phyloP scores from a whole-genome alignment of 1,140 invertebrate genomes.

The Eurosta solidaginis region DNA sequence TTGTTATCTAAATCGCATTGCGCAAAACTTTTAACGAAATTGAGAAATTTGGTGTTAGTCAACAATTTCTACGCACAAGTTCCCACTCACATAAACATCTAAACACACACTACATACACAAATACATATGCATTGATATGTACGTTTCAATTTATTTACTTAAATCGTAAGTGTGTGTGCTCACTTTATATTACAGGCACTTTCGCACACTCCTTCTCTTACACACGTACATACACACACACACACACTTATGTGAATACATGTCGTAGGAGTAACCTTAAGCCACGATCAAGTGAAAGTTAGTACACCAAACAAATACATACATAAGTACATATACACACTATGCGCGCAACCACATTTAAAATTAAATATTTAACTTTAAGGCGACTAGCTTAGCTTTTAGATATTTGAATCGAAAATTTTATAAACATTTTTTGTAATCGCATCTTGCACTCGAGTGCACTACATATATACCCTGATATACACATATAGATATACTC shows the following conservation, averaged over 20 bases:
- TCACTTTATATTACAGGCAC: background rate
- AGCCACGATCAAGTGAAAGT: slow-evolving; percentile 15
- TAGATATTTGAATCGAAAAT: background rate
- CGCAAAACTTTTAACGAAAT: slow-evolving; percentile 19
- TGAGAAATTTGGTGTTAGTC: background rate
- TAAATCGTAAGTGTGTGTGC: background rate
- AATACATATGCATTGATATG: background rate
- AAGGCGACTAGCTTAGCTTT: slow-evolving; percentile 16
- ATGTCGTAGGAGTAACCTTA: slow-evolving; percentile 20
- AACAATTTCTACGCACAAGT: background rate
- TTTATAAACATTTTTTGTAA: too few relatives aligned
- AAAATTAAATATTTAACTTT: slow-evolving; percentile 27
- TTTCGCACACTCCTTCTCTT: background rate
- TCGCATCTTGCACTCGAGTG: too few relatives aligned
- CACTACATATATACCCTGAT: too few relatives aligned
- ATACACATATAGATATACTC: too few relatives aligned
- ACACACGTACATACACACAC: background rate
- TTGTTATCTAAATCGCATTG: slow-evolving; percentile 15
- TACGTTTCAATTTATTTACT: background rate
- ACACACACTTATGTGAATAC: background rate
- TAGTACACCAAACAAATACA: background rate
- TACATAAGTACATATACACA: background rate
- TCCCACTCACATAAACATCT: too few relatives aligned
- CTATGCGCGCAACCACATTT: background rate
- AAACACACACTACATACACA: background rate